Evolutionary conservation across 30 jellyfish, hydroid and myxozoan genomes (phyloP).

Genomic region (Haliclystus octoradiatus): DNA sequence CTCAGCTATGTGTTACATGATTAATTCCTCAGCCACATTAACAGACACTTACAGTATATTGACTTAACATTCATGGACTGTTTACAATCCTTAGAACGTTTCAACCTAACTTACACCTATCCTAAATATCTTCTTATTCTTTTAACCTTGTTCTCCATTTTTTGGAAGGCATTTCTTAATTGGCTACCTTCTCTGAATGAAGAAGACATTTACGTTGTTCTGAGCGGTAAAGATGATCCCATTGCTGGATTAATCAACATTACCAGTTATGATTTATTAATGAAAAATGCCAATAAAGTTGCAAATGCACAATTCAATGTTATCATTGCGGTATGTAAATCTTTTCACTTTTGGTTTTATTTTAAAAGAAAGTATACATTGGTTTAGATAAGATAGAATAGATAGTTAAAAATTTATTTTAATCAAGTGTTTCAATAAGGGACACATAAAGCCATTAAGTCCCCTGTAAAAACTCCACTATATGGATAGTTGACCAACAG

Average conservation of each 20-base stretch:
- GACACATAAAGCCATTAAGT: too few relatives aligned
- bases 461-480: too few relatives aligned
- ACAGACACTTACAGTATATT: not conserved
- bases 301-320: conserved; percentile 17
- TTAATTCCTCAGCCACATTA: too few relatives aligned
- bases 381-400: too few relatives aligned
- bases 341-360: not conserved
- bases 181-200: conserved; percentile 47
- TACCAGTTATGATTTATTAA: conserved; percentile 60
- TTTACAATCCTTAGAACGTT: not conserved
- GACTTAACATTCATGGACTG: not conserved
- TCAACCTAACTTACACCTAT: not conserved
- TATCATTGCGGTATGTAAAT: conserved; percentile 49
- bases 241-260: conserved; percentile 41
- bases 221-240: conserved; percentile 67
- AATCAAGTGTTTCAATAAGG: too few relatives aligned
- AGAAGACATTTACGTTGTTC: conserved; percentile 38
- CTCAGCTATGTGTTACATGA: too few relatives aligned
- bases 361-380: not conserved
- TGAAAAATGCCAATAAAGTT: conserved; percentile 27
- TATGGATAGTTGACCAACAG: too few relatives aligned
- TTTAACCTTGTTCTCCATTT: not conserved
- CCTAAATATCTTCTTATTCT: too few relatives aligned
- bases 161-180: conserved; percentile 36
- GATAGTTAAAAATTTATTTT: too few relatives aligned